Base-by-base conservation (phyloP, 2,797 vertebrate genomes). In the Melanotaenia parkinsoni region DNA sequence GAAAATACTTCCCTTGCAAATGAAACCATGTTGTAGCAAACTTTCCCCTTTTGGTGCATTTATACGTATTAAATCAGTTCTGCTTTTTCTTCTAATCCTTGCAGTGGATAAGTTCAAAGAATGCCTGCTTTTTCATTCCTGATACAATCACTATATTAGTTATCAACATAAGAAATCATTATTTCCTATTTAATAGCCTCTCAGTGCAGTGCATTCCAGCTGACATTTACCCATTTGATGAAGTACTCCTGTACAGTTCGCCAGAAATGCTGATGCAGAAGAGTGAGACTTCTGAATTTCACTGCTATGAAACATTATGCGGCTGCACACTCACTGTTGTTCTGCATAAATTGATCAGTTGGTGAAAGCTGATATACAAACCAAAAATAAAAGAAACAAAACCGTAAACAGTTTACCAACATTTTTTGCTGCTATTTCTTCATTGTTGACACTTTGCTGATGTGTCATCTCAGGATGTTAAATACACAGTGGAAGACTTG, bases 181-280 rank as follows among this genome's bases (percentile, higher is more conserved):
- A 50, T 58, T 59, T 61, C 58, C 72, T 66, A 45, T 57, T 7
- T 13, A 7, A 62, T 47, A 43, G 18, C 64, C 33, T 22, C n/a
- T 75, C 30, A 20, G 38, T 37, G 9, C 22, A 14, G 5, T 2
- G n/a, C 35, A 8, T 38, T 47, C 35, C 22, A 26, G 33, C 38
- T 58, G 63, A 64, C 73, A 58, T 74, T 75, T 72, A 54, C 8
- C n/a, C 56, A 32, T 40, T 10, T 20, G 51, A 38, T n/a, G 8
- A 54, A 6, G 9, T 81, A 18, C 24, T n/a, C 16, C 47, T 47
- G 12, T 54, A 8, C 35, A 57, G 20, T 47, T 24, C 40, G 58
- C 40, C 58, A 5, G 3, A 33, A 59, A 58, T 4, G 18, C 50
- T 54, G 51, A 45, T 51, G 16, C 28, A 20, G 58, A 20, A 45